These are phyloP conservation scores for Stomatorhinus walkeri DNA, from an alignment of 2,797 vertebrate genomes.

Conservation along the genomic window DNA sequence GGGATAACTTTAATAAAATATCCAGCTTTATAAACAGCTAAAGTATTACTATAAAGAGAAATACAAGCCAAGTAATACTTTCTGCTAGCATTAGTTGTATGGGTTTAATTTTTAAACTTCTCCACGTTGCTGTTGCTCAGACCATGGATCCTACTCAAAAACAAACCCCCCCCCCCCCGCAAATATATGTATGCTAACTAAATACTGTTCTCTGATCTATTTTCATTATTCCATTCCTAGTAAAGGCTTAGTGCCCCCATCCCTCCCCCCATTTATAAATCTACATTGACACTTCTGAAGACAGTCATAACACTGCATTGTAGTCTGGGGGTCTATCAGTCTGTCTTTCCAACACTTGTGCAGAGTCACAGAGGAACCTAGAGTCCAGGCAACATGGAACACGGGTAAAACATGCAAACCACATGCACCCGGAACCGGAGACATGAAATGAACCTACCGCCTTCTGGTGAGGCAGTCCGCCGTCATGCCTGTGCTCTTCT, in stretches of 20 bases:
- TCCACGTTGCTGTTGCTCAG: not conserved
- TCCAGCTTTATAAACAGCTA: not conserved
- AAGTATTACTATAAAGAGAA: not conserved
- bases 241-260: not conserved
- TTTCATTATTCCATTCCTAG: not conserved
- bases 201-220: not conserved
- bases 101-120: not conserved
- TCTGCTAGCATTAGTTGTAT: not conserved
- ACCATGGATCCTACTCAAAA: not conserved
- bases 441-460: not conserved
- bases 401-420: not conserved
- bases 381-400: not conserved
- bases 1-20: not conserved
- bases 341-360: no score
- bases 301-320: no score
- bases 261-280: not conserved
- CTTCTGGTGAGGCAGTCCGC: not conserved
- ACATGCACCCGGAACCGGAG: not conserved
- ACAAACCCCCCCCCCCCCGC: not conserved
- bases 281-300: not conserved
- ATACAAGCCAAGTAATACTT: not conserved
- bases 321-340: no score
- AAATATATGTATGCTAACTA: not conserved
- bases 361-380: not conserved
- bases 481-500: not conserved